Conservation (phyloP, 2,888 invertebrate genomes). For the Hedya salicella region DNA sequence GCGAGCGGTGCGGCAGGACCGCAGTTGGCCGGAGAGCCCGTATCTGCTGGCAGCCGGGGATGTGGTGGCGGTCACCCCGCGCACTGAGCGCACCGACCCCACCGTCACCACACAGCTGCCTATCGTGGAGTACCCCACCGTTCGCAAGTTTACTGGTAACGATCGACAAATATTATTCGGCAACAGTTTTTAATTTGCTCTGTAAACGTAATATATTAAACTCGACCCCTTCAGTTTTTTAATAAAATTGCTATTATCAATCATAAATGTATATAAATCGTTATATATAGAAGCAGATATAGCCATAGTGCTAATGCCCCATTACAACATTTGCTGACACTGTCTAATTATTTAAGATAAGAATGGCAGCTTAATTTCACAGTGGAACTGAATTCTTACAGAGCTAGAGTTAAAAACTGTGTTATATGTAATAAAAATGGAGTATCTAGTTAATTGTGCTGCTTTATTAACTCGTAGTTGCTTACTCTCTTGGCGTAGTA, state of each 20-base stretch:
- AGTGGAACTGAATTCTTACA: background rate
- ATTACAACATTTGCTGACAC: too few species aligned
- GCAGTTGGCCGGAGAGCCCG: constrained; percentile 60
- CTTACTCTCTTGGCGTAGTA: constrained; percentile 20
- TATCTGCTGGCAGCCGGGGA: constrained; percentile 55
- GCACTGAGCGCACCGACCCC: constrained; percentile 43
- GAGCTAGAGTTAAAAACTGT: constrained; percentile 29
- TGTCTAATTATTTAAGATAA: too few species aligned
- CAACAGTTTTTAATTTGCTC: constrained; percentile 9
- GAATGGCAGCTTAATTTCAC: too few species aligned
- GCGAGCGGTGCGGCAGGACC: constrained; percentile 89
- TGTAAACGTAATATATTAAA: background rate
- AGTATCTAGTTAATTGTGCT: background rate
- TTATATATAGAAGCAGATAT: too few species aligned
- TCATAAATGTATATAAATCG: too few species aligned
- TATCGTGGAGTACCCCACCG: constrained; percentile 48
- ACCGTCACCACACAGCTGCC: constrained; percentile 50
- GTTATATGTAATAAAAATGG: constrained; percentile 12
- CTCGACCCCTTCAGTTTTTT: too few species aligned
- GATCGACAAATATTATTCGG: constrained; percentile 49
- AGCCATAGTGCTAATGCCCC: too few species aligned
- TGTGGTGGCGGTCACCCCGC: constrained; percentile 48
- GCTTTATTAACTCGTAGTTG: constrained; percentile 12
- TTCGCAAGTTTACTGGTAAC: constrained; percentile 70
- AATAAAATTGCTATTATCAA: too few species aligned